Conservation (phyloP, 2,888 invertebrate genomes). For the Adela reaumurella region DNA sequence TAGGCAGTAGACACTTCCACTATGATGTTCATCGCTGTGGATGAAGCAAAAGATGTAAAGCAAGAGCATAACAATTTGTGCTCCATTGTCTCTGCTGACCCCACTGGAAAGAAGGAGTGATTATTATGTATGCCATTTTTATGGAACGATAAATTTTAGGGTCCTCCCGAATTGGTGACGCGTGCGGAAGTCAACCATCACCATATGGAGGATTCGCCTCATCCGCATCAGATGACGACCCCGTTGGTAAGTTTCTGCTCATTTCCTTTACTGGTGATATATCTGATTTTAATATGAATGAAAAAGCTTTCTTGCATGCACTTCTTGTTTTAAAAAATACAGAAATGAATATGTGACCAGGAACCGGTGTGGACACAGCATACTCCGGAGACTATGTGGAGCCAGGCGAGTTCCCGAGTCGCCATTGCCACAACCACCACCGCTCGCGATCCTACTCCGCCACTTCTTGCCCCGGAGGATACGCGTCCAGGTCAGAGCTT, state of each 20-base stretch:
- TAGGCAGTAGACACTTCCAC: too few species aligned
- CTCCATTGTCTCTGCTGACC: too few species aligned
- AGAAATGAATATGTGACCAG: neutral
- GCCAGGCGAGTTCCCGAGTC: slow-evolving; percentile 34
- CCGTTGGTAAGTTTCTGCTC: slow-evolving; percentile 34
- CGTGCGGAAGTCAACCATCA: slow-evolving; percentile 58
- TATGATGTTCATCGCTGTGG: too few species aligned
- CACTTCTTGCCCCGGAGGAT: slow-evolving; percentile 47
- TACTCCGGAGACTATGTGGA: slow-evolving; percentile 55
- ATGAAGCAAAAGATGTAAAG: too few species aligned
- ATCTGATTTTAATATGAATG: too few species aligned
- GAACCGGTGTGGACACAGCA: slow-evolving; percentile 19
- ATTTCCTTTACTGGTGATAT: too few species aligned
- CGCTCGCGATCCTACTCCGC: slow-evolving; percentile 50
- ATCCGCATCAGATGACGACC: slow-evolving; percentile 58
- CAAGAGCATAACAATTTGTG: too few species aligned
- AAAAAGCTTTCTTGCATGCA: too few species aligned
- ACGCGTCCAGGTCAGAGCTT: slow-evolving; percentile 45
- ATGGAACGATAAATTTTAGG: neutral
- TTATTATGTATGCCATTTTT: too few species aligned
- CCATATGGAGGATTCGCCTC: slow-evolving; percentile 56
- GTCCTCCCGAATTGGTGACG: slow-evolving; percentile 42
- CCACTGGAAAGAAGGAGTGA: too few species aligned
- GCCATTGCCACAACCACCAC: slow-evolving; percentile 26
- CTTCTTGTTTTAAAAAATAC: too few species aligned